Base-by-base conservation (phyloP, 2,797 vertebrate species). In the Megaceryle alcyon region DNA sequence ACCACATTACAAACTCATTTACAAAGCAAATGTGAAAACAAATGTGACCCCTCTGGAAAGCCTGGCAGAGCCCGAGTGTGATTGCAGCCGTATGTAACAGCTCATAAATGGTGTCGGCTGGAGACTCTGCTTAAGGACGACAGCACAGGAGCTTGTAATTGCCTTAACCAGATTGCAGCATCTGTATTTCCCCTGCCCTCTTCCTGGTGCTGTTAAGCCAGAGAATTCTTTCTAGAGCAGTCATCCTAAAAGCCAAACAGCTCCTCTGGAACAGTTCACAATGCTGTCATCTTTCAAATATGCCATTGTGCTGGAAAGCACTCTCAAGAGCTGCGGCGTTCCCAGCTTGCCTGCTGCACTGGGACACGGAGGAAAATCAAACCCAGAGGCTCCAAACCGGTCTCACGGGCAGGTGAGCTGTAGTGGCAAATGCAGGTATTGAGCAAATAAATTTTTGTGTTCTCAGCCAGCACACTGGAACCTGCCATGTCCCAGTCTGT, bases 1-100 rank as follows among this genome's bases (percentile, higher is more conserved):
- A 95, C 94, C 93, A 90, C 96, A 96, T 97, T 96, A 97, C 91
- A 91, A 94, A 92, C 77, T 84, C 95, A 90, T 97, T 96, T 96
- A 75, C 91, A 66, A 94, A 96, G 86, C 10, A 94, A 85, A 97
- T 86, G 73, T 86, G 91, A 90, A 96, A 95, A 97, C 91, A 93
- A 96, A 94, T 80, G 92, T 82, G 88, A 93, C 83, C 93, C 88
- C 90, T 72, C 56, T 12, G 80, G 92, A 96, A 96, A 96, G 92
- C 66, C 77, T 96, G 3, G 1, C 89, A 86, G 96, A 94, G 94
- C 79, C 59, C 4, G 37, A 43, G 75, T 93, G 87, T 72, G 91
- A 94, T 93, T 90, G 89, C 85, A 84, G 91, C 94, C 26, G 59
- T 94, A 88, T 69, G 82, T 83, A 96, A 90, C 94, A 96, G 95